Evolutionary conservation across 2,888 invertebrate genomes (phyloP).

Genomic region (Cosmorhoe ocellata): DNA sequence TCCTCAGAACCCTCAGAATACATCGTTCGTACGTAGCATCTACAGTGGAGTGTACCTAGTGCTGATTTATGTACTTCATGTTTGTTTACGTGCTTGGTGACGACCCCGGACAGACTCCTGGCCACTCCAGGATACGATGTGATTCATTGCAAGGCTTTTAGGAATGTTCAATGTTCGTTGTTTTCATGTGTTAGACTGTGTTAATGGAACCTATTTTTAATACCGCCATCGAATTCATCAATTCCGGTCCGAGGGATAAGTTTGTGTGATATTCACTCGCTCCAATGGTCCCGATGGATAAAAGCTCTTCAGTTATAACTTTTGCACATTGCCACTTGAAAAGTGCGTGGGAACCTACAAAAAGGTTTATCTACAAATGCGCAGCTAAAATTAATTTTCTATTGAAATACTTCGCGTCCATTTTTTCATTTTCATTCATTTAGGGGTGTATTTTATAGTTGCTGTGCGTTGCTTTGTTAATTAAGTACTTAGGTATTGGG

Average conservation of each 20-base stretch:
- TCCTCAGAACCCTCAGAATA: constrained; percentile 49
- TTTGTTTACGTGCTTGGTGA: constrained; percentile 31
- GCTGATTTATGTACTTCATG: constrained; percentile 39
- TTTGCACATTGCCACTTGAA: no score
- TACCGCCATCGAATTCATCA: not conserved
- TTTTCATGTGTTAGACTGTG: constrained; percentile 24
- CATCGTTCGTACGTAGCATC: constrained; percentile 59
- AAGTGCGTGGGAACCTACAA: no score
- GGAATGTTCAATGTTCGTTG: constrained; percentile 18
- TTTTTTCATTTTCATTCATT: no score
- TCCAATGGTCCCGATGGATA: no score
- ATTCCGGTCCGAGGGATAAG: not conserved
- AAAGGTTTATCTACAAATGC: no score
- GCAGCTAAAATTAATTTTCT: no score
- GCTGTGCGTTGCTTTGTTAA: no score
- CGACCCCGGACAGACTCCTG: constrained; percentile 4
- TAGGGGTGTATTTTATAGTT: no score
- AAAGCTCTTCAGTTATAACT: no score
- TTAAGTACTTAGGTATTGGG: no score
- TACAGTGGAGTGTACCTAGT: constrained; percentile 32
- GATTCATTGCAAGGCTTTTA: constrained; percentile 26
- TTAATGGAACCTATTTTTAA: constrained; percentile 6
- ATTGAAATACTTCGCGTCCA: no score
- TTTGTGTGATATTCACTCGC: not conserved
- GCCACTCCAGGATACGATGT: constrained; percentile 17